These are phyloP conservation scores for Hexactinellida sp. DNA, from an alignment of 37 sponge, comb jelly and placozoan genomes.

Conservation along the genomic window DNA sequence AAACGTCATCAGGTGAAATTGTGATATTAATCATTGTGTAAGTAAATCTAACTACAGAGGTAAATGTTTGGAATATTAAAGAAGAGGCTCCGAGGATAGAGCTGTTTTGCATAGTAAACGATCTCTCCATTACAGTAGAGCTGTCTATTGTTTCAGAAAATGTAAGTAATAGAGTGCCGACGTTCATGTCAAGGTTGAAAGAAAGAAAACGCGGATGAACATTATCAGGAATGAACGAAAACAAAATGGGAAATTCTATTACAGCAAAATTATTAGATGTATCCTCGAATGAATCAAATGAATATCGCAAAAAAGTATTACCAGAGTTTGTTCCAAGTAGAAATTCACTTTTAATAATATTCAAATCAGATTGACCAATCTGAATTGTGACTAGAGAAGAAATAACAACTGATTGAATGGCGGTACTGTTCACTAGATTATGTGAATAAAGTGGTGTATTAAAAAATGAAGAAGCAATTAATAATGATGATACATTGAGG, in stretches of 20 bases:
- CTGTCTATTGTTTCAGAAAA: constrained; percentile 79
- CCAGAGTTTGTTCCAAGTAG: neutral
- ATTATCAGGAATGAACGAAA: neutral
- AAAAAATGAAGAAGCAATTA: neutral
- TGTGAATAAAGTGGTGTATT: neutral
- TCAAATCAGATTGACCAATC: neutral
- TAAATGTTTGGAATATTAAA: neutral
- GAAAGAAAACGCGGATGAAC: constrained; percentile 2
- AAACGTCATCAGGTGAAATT: neutral
- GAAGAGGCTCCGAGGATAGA: neutral
- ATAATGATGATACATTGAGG: neutral
- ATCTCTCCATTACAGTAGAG: constrained; percentile 31
- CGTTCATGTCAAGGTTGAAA: constrained; percentile 71
- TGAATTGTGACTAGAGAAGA: neutral
- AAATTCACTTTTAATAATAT: neutral
- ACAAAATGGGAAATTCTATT: neutral
- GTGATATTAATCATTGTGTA: neutral
- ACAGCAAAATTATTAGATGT: neutral
- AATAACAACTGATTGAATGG: neutral
- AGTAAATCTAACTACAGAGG: neutral
- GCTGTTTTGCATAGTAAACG: constrained; percentile 38
- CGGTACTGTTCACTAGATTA: neutral
- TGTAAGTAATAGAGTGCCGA: constrained; percentile 45
- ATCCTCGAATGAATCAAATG: neutral
- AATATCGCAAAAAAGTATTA: neutral